These are phyloP conservation scores for Echiichthys vipera DNA, from an alignment of 2,797 vertebrate species.

Conservation along the genomic window DNA sequence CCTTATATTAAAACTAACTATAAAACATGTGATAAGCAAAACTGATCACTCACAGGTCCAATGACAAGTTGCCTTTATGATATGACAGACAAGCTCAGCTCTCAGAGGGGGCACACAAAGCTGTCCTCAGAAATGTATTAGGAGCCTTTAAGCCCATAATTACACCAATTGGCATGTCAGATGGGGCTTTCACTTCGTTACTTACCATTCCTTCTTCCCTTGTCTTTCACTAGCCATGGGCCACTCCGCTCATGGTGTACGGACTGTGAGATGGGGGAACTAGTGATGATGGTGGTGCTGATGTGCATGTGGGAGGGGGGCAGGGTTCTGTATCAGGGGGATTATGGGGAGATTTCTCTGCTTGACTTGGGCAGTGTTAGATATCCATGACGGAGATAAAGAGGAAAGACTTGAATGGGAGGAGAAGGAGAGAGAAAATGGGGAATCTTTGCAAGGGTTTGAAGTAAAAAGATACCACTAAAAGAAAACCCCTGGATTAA, in stretches of 20 bases:
- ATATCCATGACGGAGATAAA: slow-evolving; percentile 30
- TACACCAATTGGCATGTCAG: slow-evolving; percentile 75
- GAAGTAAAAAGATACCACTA: slow-evolving; percentile 22
- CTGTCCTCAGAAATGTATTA: slow-evolving; percentile 79
- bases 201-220: slow-evolving; percentile 54
- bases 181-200: slow-evolving; percentile 65
- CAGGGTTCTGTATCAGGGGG: slow-evolving; percentile 43
- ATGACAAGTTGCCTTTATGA: slow-evolving; percentile 35
- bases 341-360: slow-evolving; percentile 67
- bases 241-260: slow-evolving; percentile 18
- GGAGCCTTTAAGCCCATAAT: slow-evolving; percentile 81
- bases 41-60: slow-evolving; percentile 3
- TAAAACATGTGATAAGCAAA: slow-evolving; percentile 26
- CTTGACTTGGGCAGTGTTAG: slow-evolving; percentile 53
- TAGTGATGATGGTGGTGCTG: slow-evolving; percentile 37
- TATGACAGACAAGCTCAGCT: slow-evolving; percentile 55
- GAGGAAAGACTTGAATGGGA: slow-evolving; percentile 24
- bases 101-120: slow-evolving; percentile 56
- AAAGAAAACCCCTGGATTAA: slow-evolving; percentile 44
- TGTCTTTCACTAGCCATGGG: slow-evolving; percentile 65
- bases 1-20: slow-evolving; percentile 15
- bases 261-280: slow-evolving; percentile 34
- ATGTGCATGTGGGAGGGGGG: slow-evolving; percentile 40
- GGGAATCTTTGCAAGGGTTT: slow-evolving; percentile 6
- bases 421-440: slow-evolving; percentile 7